These are phyloP conservation scores for Ptyas mucosa DNA, from an alignment of 2,113 vertebrate genomes.

Conservation along the genomic window DNA sequence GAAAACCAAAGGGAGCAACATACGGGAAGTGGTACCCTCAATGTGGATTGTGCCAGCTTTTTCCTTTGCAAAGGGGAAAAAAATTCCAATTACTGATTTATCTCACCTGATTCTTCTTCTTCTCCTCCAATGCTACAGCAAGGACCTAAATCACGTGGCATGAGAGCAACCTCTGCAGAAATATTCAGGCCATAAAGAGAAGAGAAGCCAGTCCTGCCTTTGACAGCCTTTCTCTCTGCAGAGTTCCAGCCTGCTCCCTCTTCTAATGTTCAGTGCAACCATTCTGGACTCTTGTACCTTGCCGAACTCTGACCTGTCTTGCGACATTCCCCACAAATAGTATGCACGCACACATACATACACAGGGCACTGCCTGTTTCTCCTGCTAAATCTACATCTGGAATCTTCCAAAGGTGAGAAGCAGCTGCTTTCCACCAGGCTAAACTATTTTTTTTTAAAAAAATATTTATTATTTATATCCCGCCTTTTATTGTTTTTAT, in stretches of 20 bases:
- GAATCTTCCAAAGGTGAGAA: not conserved
- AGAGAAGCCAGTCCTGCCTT: not conserved
- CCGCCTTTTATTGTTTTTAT: not conserved
- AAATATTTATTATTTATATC: not conserved
- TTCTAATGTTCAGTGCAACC: not conserved
- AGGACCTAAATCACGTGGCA: not conserved
- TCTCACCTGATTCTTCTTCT: not conserved
- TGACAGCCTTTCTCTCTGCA: not conserved
- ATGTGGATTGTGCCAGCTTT: not conserved
- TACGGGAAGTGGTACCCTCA: not conserved
- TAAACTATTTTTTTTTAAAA: not conserved
- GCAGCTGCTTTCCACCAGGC: too few species aligned
- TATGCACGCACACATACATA: not conserved
- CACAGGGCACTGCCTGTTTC: not conserved
- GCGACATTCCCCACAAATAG: not conserved
- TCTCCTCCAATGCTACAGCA: not conserved
- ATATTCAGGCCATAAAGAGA: not conserved
- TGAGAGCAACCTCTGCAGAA: not conserved
- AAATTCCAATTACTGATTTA: rapidly evolving
- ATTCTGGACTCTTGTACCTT: not conserved
- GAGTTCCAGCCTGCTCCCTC: not conserved
- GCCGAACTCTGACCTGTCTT: constrained; percentile 16
- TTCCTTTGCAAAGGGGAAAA: not conserved
- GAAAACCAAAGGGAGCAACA: not conserved
- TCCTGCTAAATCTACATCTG: not conserved